A percentile compares a stretch with the other conserved stretches of the same genome.
Conservation (phyloP, 2,797 vertebrate genomes). For the Hapalemur alaotrensis region DNA sequence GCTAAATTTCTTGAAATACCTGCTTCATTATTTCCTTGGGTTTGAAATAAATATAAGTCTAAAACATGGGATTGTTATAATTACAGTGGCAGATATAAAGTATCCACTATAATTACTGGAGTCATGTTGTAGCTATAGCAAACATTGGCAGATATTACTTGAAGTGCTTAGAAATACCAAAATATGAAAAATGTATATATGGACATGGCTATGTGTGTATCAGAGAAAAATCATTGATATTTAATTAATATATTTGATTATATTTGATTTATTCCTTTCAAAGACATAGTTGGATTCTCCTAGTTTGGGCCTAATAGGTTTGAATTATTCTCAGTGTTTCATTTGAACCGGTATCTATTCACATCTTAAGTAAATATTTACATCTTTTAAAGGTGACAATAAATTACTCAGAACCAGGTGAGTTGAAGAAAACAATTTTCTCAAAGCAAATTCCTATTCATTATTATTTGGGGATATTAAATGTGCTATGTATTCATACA, state of each 20-base stretch:
- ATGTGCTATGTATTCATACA: background rate
- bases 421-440: background rate
- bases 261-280: background rate
- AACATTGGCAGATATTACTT: background rate
- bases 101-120: background rate
- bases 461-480: background rate
- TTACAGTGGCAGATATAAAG: background rate
- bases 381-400: background rate
- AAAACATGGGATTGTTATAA: background rate
- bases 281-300: background rate
- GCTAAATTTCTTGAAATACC: background rate
- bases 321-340: background rate
- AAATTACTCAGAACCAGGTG: background rate
- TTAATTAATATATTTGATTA: background rate
- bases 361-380: background rate
- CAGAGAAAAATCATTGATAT: background rate
- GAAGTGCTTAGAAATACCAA: background rate
- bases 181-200: background rate
- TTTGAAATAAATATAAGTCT: background rate
- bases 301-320: background rate
- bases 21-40: background rate
- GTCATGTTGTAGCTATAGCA: background rate
- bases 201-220: background rate
- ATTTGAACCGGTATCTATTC: background rate
- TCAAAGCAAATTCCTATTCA: background rate